These are phyloP conservation scores for Halichondria panicea DNA, from an alignment of 37 sponge, comb jelly and placozoan genomes.

Conservation along the genomic window DNA sequence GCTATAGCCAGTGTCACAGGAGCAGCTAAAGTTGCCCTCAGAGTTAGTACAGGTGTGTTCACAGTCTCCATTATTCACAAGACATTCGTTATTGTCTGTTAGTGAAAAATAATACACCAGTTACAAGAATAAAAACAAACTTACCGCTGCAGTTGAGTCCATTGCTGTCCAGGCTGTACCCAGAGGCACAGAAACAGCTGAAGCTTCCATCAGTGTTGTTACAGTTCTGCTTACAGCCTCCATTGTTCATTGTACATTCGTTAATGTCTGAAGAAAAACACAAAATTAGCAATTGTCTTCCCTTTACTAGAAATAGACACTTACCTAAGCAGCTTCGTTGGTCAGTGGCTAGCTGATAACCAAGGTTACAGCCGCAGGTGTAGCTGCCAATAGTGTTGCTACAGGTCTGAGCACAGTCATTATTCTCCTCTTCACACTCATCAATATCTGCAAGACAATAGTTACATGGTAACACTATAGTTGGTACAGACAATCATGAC, in stretches of 20 bases:
- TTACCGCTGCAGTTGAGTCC: conserved; percentile 1
- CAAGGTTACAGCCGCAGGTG: conserved; percentile 32
- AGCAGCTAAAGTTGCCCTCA: background rate
- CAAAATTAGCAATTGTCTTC: background rate
- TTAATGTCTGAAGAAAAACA: conserved; percentile 10
- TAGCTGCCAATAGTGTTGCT: conserved; percentile 46
- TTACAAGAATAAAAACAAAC: background rate
- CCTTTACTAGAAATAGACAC: background rate
- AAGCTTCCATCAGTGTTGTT: conserved; percentile 20
- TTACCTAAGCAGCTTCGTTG: background rate
- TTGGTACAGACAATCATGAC: no score
- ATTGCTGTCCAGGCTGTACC: no score
- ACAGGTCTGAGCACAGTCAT: conserved; percentile 13
- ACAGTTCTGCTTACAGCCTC: conserved; percentile 9
- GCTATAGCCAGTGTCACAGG: background rate
- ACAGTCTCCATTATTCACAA: background rate
- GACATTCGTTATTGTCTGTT: background rate
- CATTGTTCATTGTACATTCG: background rate
- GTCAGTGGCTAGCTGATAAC: conserved; percentile 17
- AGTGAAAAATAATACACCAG: background rate
- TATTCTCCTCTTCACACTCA: conserved; percentile 35
- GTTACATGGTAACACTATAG: no score
- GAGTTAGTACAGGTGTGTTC: background rate
- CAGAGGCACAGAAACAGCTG: conserved; percentile 14
- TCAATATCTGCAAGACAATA: conserved; percentile 30